Evolutionary conservation across 2,888 invertebrate species (phyloP).

Genomic region (Aleiodes alternator): DNA sequence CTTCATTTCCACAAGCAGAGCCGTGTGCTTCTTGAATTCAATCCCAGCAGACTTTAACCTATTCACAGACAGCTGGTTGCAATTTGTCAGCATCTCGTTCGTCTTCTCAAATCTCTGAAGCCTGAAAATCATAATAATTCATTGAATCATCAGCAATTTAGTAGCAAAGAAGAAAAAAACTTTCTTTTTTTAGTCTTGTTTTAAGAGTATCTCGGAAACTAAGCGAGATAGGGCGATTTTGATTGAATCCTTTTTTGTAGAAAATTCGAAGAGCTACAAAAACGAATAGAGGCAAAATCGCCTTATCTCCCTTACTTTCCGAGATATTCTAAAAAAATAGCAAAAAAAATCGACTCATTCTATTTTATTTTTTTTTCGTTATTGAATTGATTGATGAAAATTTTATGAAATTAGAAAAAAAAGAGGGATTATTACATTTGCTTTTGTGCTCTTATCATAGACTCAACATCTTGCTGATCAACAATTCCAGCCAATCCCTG

Average conservation of each 20-base stretch:
- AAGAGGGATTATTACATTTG: slow-evolving; percentile 83
- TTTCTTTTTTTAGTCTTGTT: no score
- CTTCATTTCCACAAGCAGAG: slow-evolving; percentile 91
- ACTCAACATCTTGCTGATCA: slow-evolving; percentile 92
- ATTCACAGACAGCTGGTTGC: slow-evolving; percentile 93
- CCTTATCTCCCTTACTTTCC: no score
- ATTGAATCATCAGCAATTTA: neutral
- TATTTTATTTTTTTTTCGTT: neutral
- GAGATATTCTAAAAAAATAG: no score
- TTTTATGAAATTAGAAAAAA: neutral
- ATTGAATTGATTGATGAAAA: slow-evolving; percentile 7
- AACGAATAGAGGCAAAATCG: no score
- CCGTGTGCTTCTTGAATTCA: slow-evolving; percentile 94
- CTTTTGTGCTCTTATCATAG: slow-evolving; percentile 93
- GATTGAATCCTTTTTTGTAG: neutral
- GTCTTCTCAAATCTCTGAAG: slow-evolving; percentile 98
- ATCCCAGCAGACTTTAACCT: slow-evolving; percentile 89
- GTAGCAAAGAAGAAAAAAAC: neutral
- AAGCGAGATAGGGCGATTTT: neutral
- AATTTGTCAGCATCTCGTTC: slow-evolving; percentile 98
- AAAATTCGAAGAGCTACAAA: no score
- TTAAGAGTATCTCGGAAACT: neutral
- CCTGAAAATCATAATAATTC: slow-evolving; percentile 78
- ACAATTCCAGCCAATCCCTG: slow-evolving; percentile 94
- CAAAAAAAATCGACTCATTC: no score